A percentile compares a stretch with the other conserved stretches of the same genome.
Evolutionary conservation across 2,113 vertebrate species (phyloP).

Genomic region (Nannobrachium achirus): DNA sequence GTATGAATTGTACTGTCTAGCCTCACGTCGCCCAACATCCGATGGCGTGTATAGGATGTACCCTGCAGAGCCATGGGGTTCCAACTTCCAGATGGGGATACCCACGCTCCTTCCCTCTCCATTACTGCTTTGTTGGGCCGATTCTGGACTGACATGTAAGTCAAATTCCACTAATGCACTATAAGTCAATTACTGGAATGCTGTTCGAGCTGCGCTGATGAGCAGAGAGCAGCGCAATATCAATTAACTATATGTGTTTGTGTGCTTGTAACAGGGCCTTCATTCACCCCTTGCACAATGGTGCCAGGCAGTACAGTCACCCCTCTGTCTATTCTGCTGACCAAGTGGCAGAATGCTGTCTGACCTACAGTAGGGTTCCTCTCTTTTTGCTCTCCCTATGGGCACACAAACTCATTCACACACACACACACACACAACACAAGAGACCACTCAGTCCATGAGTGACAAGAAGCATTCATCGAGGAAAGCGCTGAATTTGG

Average conservation of each 20-base stretch:
- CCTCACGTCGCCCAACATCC: too few relatives aligned
- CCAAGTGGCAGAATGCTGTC: conserved; percentile 58
- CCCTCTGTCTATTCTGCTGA: conserved; percentile 64
- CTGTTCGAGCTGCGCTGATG: conserved; percentile 1
- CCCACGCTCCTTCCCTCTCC: not conserved
- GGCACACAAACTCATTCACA: conserved; percentile 32
- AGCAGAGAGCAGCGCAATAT: conserved; percentile 22
- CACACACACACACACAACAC: too few relatives aligned
- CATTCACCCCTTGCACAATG: conserved; percentile 70
- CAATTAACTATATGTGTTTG: conserved; percentile 48
- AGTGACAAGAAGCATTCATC: conserved; percentile 53
- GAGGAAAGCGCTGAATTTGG: conserved; percentile 39
- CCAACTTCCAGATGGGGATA: not conserved
- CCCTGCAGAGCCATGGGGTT: too few relatives aligned
- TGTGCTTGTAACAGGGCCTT: conserved; percentile 48
- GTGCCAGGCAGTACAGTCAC: conserved; percentile 64
- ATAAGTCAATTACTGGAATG: too few relatives aligned
- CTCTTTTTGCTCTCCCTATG: conserved; percentile 24
- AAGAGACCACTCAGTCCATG: conserved; percentile 54
- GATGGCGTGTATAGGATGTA: too few relatives aligned
- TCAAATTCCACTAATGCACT: too few relatives aligned
- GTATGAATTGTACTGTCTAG: not conserved
- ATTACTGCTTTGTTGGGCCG: too few relatives aligned
- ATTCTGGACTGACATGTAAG: conserved; percentile 6
- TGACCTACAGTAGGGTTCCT: conserved; percentile 50